A percentile compares a stretch with the other conserved stretches of the same genome.
Evolutionary conservation across 2,888 invertebrate genomes (phyloP).

Genomic region (Lithodes maja): DNA sequence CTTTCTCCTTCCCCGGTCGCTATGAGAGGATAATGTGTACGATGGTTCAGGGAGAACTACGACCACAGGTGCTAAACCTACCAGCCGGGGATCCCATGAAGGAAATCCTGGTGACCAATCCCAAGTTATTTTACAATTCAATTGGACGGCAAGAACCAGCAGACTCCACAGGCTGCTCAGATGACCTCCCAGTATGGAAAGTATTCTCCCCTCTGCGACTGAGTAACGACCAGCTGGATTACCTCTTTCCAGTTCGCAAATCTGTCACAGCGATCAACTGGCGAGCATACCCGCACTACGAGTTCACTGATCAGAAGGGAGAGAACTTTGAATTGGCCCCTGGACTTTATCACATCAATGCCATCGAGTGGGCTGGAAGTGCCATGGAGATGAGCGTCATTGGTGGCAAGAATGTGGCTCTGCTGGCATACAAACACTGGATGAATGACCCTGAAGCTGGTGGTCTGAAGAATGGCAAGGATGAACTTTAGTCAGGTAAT

Average conservation of each 20-base stretch:
- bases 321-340: conserved; percentile 77
- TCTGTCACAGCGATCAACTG: conserved; percentile 75
- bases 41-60: conserved; percentile 78
- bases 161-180: conserved; percentile 71
- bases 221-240: conserved; percentile 75
- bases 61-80: conserved; percentile 76
- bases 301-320: not conserved
- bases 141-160: conserved; percentile 74
- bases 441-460: conserved; percentile 54
- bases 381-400: conserved; percentile 83
- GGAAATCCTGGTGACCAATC: conserved; percentile 76
- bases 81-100: conserved; percentile 73
- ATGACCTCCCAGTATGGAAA: conserved; percentile 77
- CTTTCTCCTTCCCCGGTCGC: conserved; percentile 74
- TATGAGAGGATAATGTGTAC: conserved; percentile 79
- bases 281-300: conserved; percentile 79
- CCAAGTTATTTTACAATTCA: conserved; percentile 77
- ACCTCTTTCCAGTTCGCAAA: conserved; percentile 76
- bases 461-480: conserved; percentile 6
- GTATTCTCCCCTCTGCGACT: conserved; percentile 78
- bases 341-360: conserved; percentile 79
- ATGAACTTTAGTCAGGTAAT: conserved; percentile 48
- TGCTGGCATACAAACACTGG: conserved; percentile 76
- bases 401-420: conserved; percentile 80
- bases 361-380: conserved; percentile 81